phyloP scores from a whole-genome alignment of 1,140 invertebrate genomes.

The Tachypleus tridentatus region DNA sequence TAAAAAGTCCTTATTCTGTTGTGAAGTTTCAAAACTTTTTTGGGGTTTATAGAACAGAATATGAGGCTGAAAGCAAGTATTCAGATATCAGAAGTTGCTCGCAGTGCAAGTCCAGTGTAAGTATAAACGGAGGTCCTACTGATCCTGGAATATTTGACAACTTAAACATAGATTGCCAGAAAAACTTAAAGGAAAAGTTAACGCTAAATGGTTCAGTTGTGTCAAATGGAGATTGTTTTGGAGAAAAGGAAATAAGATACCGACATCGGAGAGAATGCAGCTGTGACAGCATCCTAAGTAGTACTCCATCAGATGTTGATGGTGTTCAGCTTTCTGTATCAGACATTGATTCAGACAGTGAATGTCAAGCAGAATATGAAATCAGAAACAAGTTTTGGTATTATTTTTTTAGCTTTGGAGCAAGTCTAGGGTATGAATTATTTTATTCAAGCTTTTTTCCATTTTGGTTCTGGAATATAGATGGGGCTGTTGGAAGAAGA shows the following conservation, averaged over 20 bases:
- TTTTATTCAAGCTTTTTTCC: conserved; percentile 80
- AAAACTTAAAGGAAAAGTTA: neutral
- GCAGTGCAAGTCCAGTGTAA: neutral
- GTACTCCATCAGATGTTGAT: conserved; percentile 12
- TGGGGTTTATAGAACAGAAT: conserved; percentile 37
- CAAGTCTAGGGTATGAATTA: conserved; percentile 71
- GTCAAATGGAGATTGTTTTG: conserved; percentile 2
- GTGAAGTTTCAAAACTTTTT: conserved; percentile 57
- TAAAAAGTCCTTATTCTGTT: conserved; percentile 54
- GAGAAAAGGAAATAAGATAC: conserved; percentile 7
- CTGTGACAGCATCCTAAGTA: conserved; percentile 8
- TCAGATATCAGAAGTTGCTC: neutral
- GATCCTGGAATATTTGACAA: neutral
- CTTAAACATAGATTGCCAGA: neutral
- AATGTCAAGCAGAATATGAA: conserved; percentile 32
- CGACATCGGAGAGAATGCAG: conserved; percentile 5
- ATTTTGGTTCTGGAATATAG: conserved; percentile 86
- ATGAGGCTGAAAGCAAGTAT: conserved; percentile 7
- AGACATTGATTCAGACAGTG: conserved; percentile 25
- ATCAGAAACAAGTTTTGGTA: conserved; percentile 74
- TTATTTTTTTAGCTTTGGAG: conserved; percentile 69
- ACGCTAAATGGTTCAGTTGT: conserved; percentile 5
- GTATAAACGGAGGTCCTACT: neutral
- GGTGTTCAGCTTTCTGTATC: conserved; percentile 9
- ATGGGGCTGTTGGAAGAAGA: conserved; percentile 62